Percentiles rank a stretch among this genome's conserved stretches.
Conservation (phyloP, 2,888 invertebrate species). For the Fissipunctia ypsillon region DNA sequence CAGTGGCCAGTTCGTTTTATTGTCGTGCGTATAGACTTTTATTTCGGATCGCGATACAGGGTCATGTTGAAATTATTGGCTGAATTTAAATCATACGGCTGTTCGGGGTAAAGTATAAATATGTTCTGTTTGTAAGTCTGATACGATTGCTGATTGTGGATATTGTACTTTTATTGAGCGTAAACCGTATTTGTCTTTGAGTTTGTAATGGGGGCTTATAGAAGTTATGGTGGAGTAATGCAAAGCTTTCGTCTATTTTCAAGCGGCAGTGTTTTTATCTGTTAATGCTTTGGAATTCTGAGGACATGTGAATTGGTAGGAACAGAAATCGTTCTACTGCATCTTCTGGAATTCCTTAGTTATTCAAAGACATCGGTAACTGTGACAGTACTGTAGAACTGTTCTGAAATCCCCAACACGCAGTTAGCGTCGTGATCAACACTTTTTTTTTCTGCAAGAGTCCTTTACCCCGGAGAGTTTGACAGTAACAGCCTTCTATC, state of each 20-base stretch:
- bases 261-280: neutral
- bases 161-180: conserved; percentile 58
- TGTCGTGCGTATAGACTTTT: conserved; percentile 73
- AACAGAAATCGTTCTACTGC: neutral
- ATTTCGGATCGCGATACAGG: conserved; percentile 68
- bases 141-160: conserved; percentile 55
- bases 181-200: conserved; percentile 39
- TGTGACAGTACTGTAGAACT: neutral
- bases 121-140: conserved; percentile 53
- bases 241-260: neutral
- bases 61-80: conserved; percentile 70
- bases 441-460: neutral
- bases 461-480: no score
- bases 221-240: neutral
- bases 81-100: conserved; percentile 68
- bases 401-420: neutral
- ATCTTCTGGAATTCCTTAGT: neutral
- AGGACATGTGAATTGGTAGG: no score
- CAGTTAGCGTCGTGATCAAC: neutral
- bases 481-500: neutral
- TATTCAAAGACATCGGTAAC: no score
- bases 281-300: neutral
- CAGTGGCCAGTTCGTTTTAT: conserved; percentile 78
- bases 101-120: conserved; percentile 52
- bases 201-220: conserved; percentile 3